These are phyloP conservation scores for Tenthredo amoena DNA, from an alignment of 2,888 invertebrate species.

Conservation along the genomic window DNA sequence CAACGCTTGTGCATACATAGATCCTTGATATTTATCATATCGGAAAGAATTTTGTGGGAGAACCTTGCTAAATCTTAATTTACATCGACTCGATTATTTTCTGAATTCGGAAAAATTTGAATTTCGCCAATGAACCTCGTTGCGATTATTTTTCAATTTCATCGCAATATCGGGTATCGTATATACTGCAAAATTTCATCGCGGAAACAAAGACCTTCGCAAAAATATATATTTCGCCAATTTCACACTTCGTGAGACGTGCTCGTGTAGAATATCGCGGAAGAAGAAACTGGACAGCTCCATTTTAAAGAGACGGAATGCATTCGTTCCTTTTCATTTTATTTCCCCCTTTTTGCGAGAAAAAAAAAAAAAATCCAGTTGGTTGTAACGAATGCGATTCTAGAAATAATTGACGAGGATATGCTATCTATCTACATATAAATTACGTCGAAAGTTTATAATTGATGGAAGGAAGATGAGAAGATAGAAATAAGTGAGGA, in stretches of 20 bases:
- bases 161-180: neutral
- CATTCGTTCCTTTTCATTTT: neutral
- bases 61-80: too few species aligned
- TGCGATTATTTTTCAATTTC: neutral
- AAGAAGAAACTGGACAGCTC: slow-evolving; percentile 1
- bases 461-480: neutral
- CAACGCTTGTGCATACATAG: too few species aligned
- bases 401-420: neutral
- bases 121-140: neutral
- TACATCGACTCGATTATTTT: too few species aligned
- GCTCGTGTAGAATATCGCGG: neutral
- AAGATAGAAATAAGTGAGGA: neutral
- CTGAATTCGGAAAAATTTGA: too few species aligned
- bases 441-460: neutral
- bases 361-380: neutral
- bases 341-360: neutral
- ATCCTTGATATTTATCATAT: too few species aligned
- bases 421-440: neutral
- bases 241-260: slow-evolving; percentile 37
- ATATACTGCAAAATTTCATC: neutral
- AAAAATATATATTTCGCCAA: slow-evolving; percentile 14
- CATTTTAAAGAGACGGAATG: neutral
- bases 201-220: slow-evolving; percentile 1
- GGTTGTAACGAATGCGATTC: neutral
- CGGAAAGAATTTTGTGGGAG: too few species aligned